These are phyloP conservation scores for Sialia sialis DNA, from an alignment of 2,113 vertebrate genomes.

Conservation along the genomic window DNA sequence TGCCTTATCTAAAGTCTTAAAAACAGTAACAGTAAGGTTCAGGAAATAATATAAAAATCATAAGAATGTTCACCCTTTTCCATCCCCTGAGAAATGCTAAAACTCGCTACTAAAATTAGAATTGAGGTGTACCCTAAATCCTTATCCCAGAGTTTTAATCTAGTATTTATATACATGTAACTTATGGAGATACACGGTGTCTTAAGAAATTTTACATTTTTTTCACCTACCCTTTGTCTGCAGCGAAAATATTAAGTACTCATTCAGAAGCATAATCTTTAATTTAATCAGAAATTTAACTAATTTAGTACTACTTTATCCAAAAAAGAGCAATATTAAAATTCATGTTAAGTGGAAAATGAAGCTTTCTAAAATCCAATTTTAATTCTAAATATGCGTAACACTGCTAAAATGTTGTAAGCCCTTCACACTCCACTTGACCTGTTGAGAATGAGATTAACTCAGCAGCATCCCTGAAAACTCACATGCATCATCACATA, in stretches of 20 bases:
- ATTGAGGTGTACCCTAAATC: neutral
- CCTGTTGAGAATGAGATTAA: neutral
- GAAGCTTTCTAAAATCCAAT: neutral
- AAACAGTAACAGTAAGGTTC: neutral
- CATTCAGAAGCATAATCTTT: neutral
- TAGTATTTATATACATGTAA: neutral
- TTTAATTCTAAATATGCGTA: neutral
- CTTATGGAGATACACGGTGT: neutral
- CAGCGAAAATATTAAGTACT: neutral
- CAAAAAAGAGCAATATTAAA: neutral
- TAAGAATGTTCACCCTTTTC: neutral
- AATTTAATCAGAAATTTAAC: neutral
- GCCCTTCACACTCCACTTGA: neutral
- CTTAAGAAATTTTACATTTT: neutral
- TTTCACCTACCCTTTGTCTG: neutral
- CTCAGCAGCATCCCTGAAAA: neutral
- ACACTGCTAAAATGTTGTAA: neutral
- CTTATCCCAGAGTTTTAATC: neutral
- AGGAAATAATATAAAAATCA: neutral
- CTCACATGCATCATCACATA: neutral
- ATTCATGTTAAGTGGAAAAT: neutral
- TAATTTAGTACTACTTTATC: neutral
- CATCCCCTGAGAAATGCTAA: neutral
- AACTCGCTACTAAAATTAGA: neutral
- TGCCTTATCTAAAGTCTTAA: neutral